Percentiles rank a stretch among this genome's conserved stretches.
Evolutionary conservation across 2,888 invertebrate species (phyloP).

Genomic region (Drosophila buzzatii): DNA sequence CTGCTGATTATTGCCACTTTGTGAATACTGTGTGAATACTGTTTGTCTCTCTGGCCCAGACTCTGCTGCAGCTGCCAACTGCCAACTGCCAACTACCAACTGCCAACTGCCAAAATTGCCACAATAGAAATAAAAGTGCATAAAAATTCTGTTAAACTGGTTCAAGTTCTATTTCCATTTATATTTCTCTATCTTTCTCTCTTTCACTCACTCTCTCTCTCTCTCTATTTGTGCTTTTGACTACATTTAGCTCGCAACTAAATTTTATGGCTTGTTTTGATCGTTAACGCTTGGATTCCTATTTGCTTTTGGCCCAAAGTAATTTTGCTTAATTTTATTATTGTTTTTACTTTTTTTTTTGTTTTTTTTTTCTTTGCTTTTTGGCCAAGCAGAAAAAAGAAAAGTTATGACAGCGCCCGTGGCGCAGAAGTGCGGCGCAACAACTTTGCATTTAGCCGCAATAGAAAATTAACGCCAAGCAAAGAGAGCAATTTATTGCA

Average conservation of each 20-base stretch:
- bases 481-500: not conserved
- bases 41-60: not conserved
- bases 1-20: conserved; percentile 72
- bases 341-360: conserved; percentile 8
- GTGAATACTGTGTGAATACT: conserved; percentile 52
- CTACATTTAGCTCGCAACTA: conserved; percentile 27
- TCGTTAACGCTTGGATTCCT: conserved; percentile 41
- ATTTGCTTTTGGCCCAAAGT: conserved; percentile 30
- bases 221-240: not conserved
- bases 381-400: conserved; percentile 9
- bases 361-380: not conserved
- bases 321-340: conserved; percentile 23
- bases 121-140: conserved; percentile 59
- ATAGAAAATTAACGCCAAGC: conserved; percentile 26
- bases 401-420: conserved; percentile 56
- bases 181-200: not conserved
- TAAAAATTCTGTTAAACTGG: conserved; percentile 27
- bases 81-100: conserved; percentile 10
- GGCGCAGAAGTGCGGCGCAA: conserved; percentile 51
- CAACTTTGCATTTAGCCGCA: conserved; percentile 58
- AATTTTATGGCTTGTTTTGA: conserved; percentile 46
- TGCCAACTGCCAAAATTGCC: conserved; percentile 28
- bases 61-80: conserved; percentile 11
- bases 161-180: not conserved
- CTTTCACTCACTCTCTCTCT: not conserved